Conservation (phyloP, 2,113 vertebrate species). For the Eublepharis macularius region DNA sequence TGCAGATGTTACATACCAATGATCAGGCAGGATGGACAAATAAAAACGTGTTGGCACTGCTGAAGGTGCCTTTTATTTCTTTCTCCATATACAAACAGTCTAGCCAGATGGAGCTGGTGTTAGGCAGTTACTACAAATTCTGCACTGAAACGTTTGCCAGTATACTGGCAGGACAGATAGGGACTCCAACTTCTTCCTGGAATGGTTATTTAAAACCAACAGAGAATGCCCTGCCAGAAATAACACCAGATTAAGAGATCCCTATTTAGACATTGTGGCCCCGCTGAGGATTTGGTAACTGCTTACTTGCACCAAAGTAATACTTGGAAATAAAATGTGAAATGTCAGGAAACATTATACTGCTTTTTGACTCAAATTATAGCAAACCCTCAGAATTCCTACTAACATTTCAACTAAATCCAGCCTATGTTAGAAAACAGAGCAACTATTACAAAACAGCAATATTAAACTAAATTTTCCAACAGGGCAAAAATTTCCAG, state of each 20-base stretch:
- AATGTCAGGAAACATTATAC: not conserved
- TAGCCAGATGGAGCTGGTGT: not conserved
- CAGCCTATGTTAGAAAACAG: not conserved
- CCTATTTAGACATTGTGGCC: not conserved
- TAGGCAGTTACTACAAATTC: not conserved
- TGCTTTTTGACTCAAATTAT: not conserved
- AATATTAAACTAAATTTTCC: slow-evolving; percentile 11
- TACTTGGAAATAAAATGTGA: not conserved
- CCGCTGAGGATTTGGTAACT: not conserved
- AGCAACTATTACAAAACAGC: not conserved
- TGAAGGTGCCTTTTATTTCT: not conserved
- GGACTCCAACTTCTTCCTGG: not conserved
- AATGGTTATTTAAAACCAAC: not conserved
- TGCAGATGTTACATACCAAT: too few species aligned
- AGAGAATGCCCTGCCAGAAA: not conserved
- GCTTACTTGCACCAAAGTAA: not conserved
- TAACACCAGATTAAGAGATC: not conserved
- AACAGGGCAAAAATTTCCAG: not conserved
- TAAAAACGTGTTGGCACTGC: not conserved
- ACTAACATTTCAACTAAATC: not conserved
- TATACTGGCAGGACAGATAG: not conserved
- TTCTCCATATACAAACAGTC: not conserved
- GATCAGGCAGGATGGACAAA: not conserved
- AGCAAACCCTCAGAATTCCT: not conserved
- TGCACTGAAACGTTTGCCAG: not conserved